These are phyloP conservation scores for Macrosiphum euphorbiae DNA, from an alignment of 2,888 invertebrate genomes.

Conservation along the genomic window DNA sequence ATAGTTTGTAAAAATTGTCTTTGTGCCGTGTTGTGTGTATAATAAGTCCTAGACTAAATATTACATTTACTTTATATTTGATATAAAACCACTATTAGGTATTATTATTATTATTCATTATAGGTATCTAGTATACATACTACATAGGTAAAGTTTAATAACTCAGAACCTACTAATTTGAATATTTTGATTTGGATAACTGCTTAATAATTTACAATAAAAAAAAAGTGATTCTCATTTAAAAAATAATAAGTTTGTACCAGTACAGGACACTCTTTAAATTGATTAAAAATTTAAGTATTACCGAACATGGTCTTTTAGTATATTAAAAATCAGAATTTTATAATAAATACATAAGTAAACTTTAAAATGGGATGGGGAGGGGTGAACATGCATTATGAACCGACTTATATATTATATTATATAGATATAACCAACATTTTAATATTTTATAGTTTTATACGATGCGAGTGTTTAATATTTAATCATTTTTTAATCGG, in stretches of 20 bases:
- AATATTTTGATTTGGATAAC: background rate
- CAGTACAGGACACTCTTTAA: background rate
- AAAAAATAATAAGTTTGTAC: background rate
- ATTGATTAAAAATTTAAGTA: background rate
- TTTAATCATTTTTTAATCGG: background rate
- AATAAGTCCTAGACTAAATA: background rate
- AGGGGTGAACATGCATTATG: no score
- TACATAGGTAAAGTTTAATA: no score
- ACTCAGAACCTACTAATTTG: no score
- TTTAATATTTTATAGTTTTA: background rate
- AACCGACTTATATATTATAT: background rate
- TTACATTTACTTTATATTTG: no score
- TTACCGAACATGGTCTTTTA: background rate
- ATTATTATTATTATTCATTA: no score
- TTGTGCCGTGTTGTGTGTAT: background rate
- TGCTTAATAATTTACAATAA: background rate
- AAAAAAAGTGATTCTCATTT: background rate
- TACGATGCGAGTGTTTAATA: background rate
- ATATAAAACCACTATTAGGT: no score
- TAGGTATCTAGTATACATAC: no score
- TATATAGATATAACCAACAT: background rate
- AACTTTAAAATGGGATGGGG: background rate
- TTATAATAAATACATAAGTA: background rate
- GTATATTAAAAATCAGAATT: background rate
- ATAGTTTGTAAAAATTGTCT: background rate